These are phyloP conservation scores for Bombus huntii DNA, from an alignment of 1,140 invertebrate species.

Conservation along the genomic window DNA sequence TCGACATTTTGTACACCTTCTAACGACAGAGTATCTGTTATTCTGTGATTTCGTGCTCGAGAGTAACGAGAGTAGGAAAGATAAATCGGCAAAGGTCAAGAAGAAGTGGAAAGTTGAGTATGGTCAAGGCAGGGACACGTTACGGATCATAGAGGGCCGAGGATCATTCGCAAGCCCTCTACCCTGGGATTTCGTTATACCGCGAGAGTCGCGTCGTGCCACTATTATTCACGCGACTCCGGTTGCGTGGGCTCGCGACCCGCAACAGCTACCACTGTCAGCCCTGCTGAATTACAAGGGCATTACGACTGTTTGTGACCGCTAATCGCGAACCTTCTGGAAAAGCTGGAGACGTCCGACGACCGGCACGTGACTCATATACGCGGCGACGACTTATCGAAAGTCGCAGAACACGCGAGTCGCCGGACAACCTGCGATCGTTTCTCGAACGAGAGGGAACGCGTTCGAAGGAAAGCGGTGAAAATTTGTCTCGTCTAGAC, in stretches of 20 bases:
- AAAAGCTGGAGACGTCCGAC: constrained; percentile 35
- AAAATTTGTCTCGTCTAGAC: not conserved
- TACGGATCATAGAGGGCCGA: constrained; percentile 51
- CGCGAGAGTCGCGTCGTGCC: constrained; percentile 40
- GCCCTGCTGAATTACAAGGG: constrained; percentile 55
- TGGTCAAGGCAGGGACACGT: constrained; percentile 46
- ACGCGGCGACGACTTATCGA: not conserved
- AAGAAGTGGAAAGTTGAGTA: not conserved
- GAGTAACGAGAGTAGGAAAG: no score
- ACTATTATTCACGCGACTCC: constrained; percentile 68
- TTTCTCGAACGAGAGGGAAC: not conserved
- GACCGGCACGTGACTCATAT: constrained; percentile 15
- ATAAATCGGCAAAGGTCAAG: not conserved
- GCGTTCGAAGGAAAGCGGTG: not conserved
- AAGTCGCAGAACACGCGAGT: not conserved
- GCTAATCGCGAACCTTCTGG: constrained; percentile 49
- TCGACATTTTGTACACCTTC: no score
- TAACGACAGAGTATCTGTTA: not conserved
- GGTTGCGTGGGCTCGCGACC: constrained; percentile 56
- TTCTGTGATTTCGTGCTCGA: not conserved
- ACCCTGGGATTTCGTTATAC: constrained; percentile 70
- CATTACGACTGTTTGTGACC: constrained; percentile 49
- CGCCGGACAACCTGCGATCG: not conserved
- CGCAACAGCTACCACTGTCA: constrained; percentile 65
- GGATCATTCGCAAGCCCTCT: constrained; percentile 56